phyloP scores from a whole-genome alignment of 2,888 invertebrate genomes.

The Epistrophe grossulariae region DNA sequence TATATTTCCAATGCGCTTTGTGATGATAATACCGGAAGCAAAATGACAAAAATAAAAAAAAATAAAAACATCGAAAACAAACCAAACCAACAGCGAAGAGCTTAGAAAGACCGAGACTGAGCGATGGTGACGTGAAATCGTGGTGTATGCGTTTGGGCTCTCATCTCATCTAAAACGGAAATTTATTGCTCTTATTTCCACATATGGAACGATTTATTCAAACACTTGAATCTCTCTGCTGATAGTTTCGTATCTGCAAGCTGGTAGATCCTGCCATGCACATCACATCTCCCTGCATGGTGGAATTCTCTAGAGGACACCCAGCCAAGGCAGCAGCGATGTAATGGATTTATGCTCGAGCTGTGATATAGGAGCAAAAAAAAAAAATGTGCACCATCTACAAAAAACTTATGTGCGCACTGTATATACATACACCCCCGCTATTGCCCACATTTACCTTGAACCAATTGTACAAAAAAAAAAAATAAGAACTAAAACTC shows the following conservation, averaged over 20 bases:
- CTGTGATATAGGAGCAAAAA: slow-evolving; percentile 14
- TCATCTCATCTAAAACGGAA: slow-evolving; percentile 71
- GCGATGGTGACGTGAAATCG: slow-evolving; percentile 23
- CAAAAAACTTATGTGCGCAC: slow-evolving; percentile 47
- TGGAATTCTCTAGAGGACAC: slow-evolving; percentile 46
- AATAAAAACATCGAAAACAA: slow-evolving; percentile 42
- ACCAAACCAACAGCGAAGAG: slow-evolving; percentile 27
- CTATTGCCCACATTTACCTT: slow-evolving; percentile 8
- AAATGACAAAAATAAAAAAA: slow-evolving; percentile 26
- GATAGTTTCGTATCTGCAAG: slow-evolving; percentile 70
- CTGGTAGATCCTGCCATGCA: slow-evolving; percentile 63
- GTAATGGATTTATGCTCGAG: slow-evolving; percentile 67
- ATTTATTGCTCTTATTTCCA: slow-evolving; percentile 73
- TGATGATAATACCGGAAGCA: slow-evolving; percentile 54
- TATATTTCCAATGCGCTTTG: slow-evolving; percentile 62
- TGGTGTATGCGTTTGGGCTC: slow-evolving; percentile 50
- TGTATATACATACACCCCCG: not conserved
- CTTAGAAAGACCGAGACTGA: slow-evolving; percentile 33
- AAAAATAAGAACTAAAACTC: not conserved
- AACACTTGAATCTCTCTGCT: slow-evolving; percentile 70
- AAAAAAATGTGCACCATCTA: slow-evolving; percentile 42
- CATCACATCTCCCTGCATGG: slow-evolving; percentile 38
- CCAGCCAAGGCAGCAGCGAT: slow-evolving; percentile 26
- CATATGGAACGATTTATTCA: slow-evolving; percentile 75
- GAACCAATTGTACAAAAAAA: slow-evolving; percentile 18